These are phyloP conservation scores for Margarornis squamiger DNA, from an alignment of 2,797 vertebrate genomes.

Conservation along the genomic window DNA sequence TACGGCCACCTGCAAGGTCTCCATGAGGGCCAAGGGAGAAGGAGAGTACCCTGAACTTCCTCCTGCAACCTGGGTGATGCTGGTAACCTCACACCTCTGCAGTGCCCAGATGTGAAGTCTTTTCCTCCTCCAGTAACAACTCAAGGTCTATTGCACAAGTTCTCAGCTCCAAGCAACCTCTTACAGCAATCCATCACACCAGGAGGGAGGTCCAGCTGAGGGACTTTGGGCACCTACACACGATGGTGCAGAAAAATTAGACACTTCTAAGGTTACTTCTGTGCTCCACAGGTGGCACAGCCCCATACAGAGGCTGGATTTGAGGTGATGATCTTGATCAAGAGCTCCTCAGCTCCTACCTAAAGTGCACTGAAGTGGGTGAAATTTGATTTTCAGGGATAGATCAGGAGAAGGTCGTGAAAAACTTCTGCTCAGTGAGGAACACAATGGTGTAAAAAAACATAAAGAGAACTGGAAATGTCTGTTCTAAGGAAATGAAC, in stretches of 20 bases:
- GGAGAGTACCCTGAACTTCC: background rate
- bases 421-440: background rate
- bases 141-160: fast-evolving
- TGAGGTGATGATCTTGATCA: background rate
- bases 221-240: background rate
- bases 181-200: background rate
- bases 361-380: background rate
- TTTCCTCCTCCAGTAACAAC: background rate
- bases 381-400: background rate
- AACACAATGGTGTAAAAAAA: background rate
- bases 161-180: background rate
- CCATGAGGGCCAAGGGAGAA: background rate
- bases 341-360: background rate
- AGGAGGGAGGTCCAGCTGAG: background rate
- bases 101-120: background rate
- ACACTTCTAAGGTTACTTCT: background rate
- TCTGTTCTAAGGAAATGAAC: background rate
- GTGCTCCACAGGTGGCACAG: background rate
- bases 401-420: background rate
- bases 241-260: background rate
- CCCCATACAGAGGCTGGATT: background rate
- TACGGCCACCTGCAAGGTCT: background rate
- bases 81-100: background rate
- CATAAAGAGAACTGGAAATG: background rate
- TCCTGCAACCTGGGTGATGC: background rate